Percentiles rank a stretch among this genome's conserved stretches.
Conservation (phyloP, 2,888 invertebrate genomes). For the Leptopterna dolabrata region DNA sequence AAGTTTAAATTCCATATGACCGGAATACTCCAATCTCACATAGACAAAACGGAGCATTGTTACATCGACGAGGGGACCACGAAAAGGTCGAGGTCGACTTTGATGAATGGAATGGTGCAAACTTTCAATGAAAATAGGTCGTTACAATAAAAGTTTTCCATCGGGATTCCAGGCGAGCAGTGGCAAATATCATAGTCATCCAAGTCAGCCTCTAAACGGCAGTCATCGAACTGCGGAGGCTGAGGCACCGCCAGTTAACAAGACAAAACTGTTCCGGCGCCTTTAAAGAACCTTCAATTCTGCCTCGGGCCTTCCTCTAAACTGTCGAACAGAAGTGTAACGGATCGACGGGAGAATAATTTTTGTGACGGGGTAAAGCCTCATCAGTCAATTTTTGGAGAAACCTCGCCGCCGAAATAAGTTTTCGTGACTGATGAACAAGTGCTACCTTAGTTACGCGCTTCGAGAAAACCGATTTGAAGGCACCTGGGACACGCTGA, state of each 20-base stretch:
- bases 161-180: no score
- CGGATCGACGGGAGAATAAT: conserved; percentile 36
- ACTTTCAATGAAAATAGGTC: no score
- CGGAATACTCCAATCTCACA: no score
- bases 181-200: neutral
- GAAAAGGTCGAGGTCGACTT: no score
- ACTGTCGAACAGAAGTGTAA: conserved; percentile 44
- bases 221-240: neutral
- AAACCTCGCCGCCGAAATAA: conserved; percentile 22
- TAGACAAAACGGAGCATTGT: no score
- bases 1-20: no score
- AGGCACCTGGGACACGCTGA: conserved; percentile 13
- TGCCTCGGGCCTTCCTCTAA: conserved; percentile 18
- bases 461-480: conserved; percentile 33
- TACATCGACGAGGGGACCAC: no score
- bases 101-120: no score
- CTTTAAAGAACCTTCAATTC: conserved; percentile 9
- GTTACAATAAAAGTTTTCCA: no score
- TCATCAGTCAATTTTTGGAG: conserved; percentile 28
- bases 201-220: neutral
- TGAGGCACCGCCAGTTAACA: neutral
- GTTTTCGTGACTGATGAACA: conserved; percentile 45
- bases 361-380: neutral
- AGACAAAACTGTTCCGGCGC: neutral
- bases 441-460: conserved; percentile 46